Percentiles rank a stretch among this genome's conserved stretches.
Conservation (phyloP, 2,888 invertebrate genomes). For the Oscheius sp. region DNA sequence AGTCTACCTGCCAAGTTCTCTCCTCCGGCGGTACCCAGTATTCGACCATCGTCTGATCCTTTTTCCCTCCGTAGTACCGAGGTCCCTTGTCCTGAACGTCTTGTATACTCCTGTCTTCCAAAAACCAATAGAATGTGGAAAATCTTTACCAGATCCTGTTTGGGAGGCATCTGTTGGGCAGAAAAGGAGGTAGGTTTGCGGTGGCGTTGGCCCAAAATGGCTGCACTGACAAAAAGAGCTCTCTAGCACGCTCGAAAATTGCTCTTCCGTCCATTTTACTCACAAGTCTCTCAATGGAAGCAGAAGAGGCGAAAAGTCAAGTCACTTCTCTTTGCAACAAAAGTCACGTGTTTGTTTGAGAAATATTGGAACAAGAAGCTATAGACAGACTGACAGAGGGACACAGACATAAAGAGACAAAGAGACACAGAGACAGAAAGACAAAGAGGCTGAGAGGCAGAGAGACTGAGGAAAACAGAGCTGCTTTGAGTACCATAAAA, state of each 20-base stretch:
- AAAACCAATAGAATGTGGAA: background rate
- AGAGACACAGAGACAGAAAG: background rate
- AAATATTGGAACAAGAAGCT: background rate
- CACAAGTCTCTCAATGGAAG: background rate
- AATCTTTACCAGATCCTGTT: slow-evolving; percentile 9
- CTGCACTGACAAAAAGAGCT: slow-evolving; percentile 17
- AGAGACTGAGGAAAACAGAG: too few relatives aligned
- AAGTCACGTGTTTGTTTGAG: background rate
- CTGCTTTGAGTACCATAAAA: too few relatives aligned
- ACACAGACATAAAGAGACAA: background rate
- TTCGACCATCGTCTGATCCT: slow-evolving; percentile 43
- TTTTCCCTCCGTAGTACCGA: slow-evolving; percentile 9
- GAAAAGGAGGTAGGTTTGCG: background rate
- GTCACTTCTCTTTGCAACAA: background rate
- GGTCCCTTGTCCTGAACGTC: slow-evolving; percentile 25
- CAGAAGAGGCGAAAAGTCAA: slow-evolving; percentile 15
- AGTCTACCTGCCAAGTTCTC: slow-evolving; percentile 27
- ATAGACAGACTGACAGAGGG: background rate
- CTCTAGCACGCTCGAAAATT: too few relatives aligned
- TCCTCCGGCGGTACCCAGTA: slow-evolving; percentile 56
- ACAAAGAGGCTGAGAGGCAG: background rate
- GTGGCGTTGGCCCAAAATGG: slow-evolving; percentile 24
- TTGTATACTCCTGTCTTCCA: background rate
- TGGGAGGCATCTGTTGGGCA: background rate
- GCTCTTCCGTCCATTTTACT: background rate